Evolutionary conservation across 2,797 vertebrate genomes (phyloP), one percentile per base, ranked within the genome.

Genomic region (Craterocephalus amniculus): DNA sequence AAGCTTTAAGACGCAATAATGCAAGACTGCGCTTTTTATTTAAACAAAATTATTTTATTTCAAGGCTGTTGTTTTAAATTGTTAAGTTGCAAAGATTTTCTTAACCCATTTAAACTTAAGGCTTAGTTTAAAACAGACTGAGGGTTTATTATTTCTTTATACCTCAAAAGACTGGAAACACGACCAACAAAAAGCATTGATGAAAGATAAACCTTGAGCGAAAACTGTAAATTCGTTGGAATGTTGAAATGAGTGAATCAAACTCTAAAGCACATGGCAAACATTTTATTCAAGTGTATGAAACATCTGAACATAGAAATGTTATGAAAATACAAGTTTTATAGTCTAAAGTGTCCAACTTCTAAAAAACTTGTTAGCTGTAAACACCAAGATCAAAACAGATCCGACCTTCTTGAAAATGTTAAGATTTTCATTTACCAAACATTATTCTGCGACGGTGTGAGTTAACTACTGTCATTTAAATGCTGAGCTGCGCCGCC

Each of bases 401-500:
- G 68, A 60, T 66, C 32, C 71, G 27, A 54, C 57, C 55, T 59
- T 76, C 16, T 60, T 13, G n/a, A 59, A 59, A 69, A 61, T 18
- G 38, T 66, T 55, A 31, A 58, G 13, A 20, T 13, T 40, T 45
- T 63, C 31, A 69, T 54, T 72, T n/a, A 45, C 40, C 68, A 66
- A 59, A 45, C n/a, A 59, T 60, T 60, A 52, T 51, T 7, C n/a
- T 20, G 20, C 38, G 49, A 32, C 62, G 49, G 29, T 16, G 18
- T 31, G 29, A 24, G 36, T 22, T 22, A 22, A 52, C 58, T 16
- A 51, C 60, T 8, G 62, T 0, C 20, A 7, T 74, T 92, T 92
- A 98, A 58, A 96, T 71, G 9, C 77, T 51, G 71, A 98, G 88
- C 83, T 96, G 96, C 24, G 94, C 93, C 2, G 85, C 93, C 43